Base-by-base conservation (phyloP, 2,113 vertebrate genomes). In the Brachypodius melanocephalos region DNA sequence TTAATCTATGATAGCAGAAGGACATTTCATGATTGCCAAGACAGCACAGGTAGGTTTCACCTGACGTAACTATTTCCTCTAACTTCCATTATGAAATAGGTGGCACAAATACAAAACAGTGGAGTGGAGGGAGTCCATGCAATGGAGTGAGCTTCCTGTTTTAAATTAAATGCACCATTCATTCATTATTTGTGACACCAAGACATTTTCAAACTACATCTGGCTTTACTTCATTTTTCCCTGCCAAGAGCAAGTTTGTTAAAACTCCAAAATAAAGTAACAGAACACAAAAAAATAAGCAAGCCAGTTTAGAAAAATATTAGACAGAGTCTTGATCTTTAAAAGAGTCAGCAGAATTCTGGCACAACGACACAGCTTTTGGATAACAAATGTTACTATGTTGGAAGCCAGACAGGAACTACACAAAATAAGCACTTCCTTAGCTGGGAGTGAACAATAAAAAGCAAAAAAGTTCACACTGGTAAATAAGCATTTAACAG, bases 181-280 rank as follows among this genome's bases (percentile, higher is more conserved):
- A 92, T 96, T 94, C 89, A 83, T 49, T 79, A 69, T 46, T 89
- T 89, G 66, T 67, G 61, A 82, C 73, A 94, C 28, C 19, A 93
- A 90, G 36, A 67, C 0, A 29, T 88, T 92, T 89, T 73, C 69
- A 80, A 90, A 88, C 21, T 54, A 19, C 31, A 54, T 66, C 34
- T 95, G 91, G 77, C 85, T 85, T 83, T 74, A 78, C 63, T 97
- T 91, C n/a, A 48, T 49, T 49, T 90, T 26, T 17, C 24, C 5
- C 20, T 90, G 96, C 96, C 96, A 97, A 97, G 55, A 93, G 88
- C 34, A 94, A 97, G 90, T 94, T 96, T 68, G 71, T 68, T 68
- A 77, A 66, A 88, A 83, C 57, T 96, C 92, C 71, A 96, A 96
- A 97, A 96, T 95, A 97, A 98, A 96, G 83, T 66, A 78, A 93